Evolutionary conservation across 1,140 invertebrate genomes (phyloP), one percentile per base, ranked within the genome.

Genomic region (Trichogramma pretiosum): DNA sequence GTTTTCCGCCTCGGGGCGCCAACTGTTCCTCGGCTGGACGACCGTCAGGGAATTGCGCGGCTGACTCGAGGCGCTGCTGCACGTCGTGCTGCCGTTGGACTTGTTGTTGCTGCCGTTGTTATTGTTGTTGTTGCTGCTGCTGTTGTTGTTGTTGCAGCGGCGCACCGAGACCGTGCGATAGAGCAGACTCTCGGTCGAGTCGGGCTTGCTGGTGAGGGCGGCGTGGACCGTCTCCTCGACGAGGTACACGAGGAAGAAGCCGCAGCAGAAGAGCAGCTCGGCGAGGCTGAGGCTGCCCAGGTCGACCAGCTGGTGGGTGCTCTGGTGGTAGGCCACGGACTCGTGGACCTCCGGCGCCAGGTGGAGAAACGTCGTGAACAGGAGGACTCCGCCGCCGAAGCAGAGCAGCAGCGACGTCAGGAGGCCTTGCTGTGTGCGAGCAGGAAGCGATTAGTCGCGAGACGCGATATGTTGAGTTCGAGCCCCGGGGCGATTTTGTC

Each of bases 341-440:
- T 77, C 75, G 26, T 82, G 72, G 0, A 85, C 80, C 65, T 89
- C 86, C 2, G 86, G 85, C 32, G 87, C 78, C 35, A 89, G 70
- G 59, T 89, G 85, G 5, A 87, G 63, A 57, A 88, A 82, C 16
- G 82, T 82, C 2, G 86, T 88, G 55, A 81, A 85, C 11, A 89
- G 64, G 26, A 89, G 73, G 2, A 89, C 86, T 2, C 87, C 86
- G n/a, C 83, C 86, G 10, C 85, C 85, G 63, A 87, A 86, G 62
- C 84, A 87, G 16, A 85, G 73, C 35, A 87, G 61, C 24, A 82
- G 59, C 5, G 78, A 80, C 14, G 80, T 74, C 32, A 76, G 53
- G 1, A 79, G 63, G 46, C 73, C 66, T 62, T 78, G 65, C 23
- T 37, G 38, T 3, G 5, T 30, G 24, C 24, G 11, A 28, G 24